phyloP scores from a whole-genome alignment of 2,797 vertebrate species.

The Characodon lateralis region DNA sequence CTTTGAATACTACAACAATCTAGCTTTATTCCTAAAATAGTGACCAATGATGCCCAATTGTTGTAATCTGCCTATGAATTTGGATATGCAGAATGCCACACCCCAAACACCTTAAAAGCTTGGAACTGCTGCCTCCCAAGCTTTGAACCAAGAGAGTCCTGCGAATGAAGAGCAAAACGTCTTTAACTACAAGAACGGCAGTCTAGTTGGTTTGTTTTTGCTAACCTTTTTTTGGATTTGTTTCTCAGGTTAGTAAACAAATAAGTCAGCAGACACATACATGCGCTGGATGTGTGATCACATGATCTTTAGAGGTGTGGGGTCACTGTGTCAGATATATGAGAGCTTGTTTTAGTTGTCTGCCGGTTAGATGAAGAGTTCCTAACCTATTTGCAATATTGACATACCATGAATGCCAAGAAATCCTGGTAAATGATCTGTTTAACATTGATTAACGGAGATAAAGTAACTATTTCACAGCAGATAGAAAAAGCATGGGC shows the following conservation, averaged over 20 bases:
- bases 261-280: conserved; percentile 10
- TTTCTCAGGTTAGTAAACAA: not conserved
- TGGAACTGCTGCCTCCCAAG: too few relatives aligned
- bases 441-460: not conserved
- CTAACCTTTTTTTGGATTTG: too few relatives aligned
- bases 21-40: too few relatives aligned
- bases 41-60: too few relatives aligned
- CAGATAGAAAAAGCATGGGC: not conserved
- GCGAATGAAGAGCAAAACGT: too few relatives aligned
- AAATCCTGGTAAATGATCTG: not conserved
- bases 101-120: too few relatives aligned
- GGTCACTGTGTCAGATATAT: conserved; percentile 35
- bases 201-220: too few relatives aligned
- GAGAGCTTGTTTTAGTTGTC: conserved; percentile 9
- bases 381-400: not conserved
- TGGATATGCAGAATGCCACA: too few relatives aligned
- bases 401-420: not conserved
- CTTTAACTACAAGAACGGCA: too few relatives aligned
- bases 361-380: not conserved
- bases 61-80: too few relatives aligned
- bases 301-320: not conserved
- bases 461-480: not conserved
- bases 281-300: not conserved
- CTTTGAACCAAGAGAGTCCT: too few relatives aligned
- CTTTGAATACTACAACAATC: not conserved